These are phyloP conservation scores for Dendrolimus houi DNA, from an alignment of 2,888 invertebrate genomes.

Conservation along the genomic window DNA sequence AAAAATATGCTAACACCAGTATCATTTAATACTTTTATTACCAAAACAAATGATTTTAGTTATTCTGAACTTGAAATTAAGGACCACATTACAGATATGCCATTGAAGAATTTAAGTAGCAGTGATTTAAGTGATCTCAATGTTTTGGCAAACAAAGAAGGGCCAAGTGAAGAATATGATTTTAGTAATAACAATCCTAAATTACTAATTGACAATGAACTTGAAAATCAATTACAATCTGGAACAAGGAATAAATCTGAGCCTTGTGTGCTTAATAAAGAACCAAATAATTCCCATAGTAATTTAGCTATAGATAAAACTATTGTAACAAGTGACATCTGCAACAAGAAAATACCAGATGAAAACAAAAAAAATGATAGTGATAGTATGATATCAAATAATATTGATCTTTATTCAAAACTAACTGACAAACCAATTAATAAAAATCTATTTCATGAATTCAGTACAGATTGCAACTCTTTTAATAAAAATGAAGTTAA, in stretches of 20 bases:
- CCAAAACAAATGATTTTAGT: constrained; percentile 8
- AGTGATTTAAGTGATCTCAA: neutral
- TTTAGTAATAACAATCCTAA: neutral
- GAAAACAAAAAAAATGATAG: neutral
- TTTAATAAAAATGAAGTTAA: no score
- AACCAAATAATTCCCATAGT: no score
- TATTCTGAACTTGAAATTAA: no score
- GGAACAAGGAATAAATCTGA: no score
- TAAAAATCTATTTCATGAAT: no score
- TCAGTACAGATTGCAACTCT: no score
- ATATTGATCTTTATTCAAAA: no score
- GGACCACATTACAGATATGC: no score
- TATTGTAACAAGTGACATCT: neutral
- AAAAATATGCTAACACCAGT: constrained; percentile 22
- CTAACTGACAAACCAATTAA: no score
- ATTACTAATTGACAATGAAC: neutral
- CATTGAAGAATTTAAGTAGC: no score
- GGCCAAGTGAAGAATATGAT: neutral
- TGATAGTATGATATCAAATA: neutral
- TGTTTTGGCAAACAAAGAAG: neutral
- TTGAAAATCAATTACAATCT: neutral
- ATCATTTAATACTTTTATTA: constrained; percentile 22
- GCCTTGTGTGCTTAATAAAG: no score
- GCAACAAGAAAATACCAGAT: neutral
- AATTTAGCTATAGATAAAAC: neutral